Evolutionary conservation across 2,888 invertebrate genomes (phyloP).

Genomic region (Xestia ashworthii): DNA sequence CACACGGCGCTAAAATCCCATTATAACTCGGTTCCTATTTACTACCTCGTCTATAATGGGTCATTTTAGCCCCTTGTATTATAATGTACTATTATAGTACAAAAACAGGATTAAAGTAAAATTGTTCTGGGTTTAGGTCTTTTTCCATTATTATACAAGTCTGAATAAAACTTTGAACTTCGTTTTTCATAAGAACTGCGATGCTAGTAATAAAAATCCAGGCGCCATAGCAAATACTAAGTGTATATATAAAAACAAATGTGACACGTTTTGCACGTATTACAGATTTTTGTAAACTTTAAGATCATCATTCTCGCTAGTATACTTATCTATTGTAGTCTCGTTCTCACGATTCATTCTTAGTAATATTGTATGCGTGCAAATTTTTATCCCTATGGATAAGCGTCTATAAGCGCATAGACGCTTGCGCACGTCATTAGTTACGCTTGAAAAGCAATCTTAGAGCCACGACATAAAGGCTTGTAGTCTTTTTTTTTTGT

Average conservation of each 20-base stretch:
- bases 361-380: background rate
- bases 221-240: background rate
- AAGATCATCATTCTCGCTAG: no score
- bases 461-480: background rate
- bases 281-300: background rate
- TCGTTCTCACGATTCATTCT: background rate
- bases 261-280: background rate
- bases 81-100: no score
- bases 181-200: background rate
- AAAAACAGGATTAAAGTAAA: background rate
- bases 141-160: background rate
- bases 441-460: background rate
- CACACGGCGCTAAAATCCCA: no score
- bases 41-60: no score
- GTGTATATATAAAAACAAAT: background rate
- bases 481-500: background rate
- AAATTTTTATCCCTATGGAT: background rate
- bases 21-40: no score
- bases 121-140: background rate
- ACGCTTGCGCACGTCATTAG: conserved; percentile 3
- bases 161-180: background rate
- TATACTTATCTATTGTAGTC: background rate
- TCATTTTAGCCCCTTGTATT: no score
- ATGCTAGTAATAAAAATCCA: background rate
- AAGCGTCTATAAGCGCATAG: background rate